These are phyloP conservation scores for Eulemur albifrons DNA, from an alignment of 2,797 vertebrate species.

Conservation along the genomic window DNA sequence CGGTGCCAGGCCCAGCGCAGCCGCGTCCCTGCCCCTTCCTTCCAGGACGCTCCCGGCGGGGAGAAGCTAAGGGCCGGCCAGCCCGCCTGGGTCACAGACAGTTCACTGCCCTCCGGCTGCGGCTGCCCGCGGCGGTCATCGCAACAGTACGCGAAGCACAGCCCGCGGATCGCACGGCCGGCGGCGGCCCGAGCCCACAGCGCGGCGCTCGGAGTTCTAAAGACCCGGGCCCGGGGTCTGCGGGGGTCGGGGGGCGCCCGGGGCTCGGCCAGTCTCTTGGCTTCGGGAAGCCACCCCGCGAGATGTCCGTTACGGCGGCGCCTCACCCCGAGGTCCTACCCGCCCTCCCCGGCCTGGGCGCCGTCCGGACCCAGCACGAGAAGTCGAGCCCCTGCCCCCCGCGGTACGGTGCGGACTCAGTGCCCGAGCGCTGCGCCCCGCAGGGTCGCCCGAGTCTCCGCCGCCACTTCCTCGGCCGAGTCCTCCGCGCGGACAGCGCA, in stretches of 20 bases:
- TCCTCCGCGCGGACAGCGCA: background rate
- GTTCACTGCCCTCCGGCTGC: slow-evolving; percentile 27
- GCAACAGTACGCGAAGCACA: background rate
- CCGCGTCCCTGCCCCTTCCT: background rate
- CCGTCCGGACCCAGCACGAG: background rate
- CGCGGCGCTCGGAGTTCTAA: slow-evolving; percentile 71
- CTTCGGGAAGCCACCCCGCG: background rate
- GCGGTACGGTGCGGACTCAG: too few relatives aligned
- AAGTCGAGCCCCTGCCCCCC: background rate
- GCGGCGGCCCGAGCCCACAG: background rate
- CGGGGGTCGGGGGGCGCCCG: background rate
- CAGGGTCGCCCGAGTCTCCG: background rate
- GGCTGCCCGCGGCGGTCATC: background rate
- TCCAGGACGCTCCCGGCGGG: background rate
- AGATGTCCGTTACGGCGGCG: background rate
- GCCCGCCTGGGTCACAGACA: slow-evolving; percentile 54
- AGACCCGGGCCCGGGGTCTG: slow-evolving; percentile 80
- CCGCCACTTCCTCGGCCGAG: background rate
- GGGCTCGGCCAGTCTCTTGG: background rate
- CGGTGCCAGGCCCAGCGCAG: background rate
- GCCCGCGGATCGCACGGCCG: background rate
- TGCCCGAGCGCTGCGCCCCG: background rate
- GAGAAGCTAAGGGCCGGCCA: background rate
- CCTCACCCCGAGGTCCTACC: background rate
- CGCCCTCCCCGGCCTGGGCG: background rate